phyloP scores from a whole-genome alignment of 1,140 invertebrate species.

The Camponotus pennsylvanicus region DNA sequence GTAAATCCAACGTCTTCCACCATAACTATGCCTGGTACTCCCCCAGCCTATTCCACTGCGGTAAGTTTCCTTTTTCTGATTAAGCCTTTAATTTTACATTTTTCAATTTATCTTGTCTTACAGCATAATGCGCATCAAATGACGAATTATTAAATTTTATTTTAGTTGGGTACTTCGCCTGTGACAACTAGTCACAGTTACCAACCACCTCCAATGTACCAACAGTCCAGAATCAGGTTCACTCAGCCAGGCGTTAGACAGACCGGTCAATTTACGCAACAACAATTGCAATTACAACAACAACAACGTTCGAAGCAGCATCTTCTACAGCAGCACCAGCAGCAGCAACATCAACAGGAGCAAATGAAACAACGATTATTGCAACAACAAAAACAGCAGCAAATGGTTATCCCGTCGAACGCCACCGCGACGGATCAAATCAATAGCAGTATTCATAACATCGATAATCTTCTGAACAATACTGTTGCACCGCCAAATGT shows the following conservation, averaged over 20 bases:
- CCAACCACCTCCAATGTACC: slow-evolving; percentile 86
- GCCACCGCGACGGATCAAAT: slow-evolving; percentile 88
- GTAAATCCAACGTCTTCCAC: slow-evolving; percentile 89
- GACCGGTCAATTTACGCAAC: slow-evolving; percentile 79
- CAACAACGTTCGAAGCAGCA: slow-evolving; percentile 81
- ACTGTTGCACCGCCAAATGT: slow-evolving; percentile 94
- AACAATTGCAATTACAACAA: slow-evolving; percentile 80
- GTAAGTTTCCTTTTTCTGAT: slow-evolving; percentile 84
- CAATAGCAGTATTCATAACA: slow-evolving; percentile 90
- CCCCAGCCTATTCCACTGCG: slow-evolving; percentile 89
- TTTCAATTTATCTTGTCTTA: not conserved
- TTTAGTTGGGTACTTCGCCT: slow-evolving; percentile 82
- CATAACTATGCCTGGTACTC: slow-evolving; percentile 87
- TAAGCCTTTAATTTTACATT: slow-evolving; percentile 4
- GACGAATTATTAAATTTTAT: slow-evolving; percentile 34
- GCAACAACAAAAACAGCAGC: slow-evolving; percentile 91
- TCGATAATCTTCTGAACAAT: slow-evolving; percentile 92
- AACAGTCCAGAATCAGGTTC: slow-evolving; percentile 83
- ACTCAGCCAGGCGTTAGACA: slow-evolving; percentile 81
- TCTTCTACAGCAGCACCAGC: slow-evolving; percentile 80
- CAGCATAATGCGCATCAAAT: too few relatives aligned
- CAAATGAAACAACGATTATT: slow-evolving; percentile 88
- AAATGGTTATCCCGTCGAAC: slow-evolving; percentile 89
- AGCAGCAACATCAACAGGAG: slow-evolving; percentile 84
- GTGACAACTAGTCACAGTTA: slow-evolving; percentile 84